Conservation (phyloP, 2,797 vertebrate genomes). For the Thripadectes ignobilis region DNA sequence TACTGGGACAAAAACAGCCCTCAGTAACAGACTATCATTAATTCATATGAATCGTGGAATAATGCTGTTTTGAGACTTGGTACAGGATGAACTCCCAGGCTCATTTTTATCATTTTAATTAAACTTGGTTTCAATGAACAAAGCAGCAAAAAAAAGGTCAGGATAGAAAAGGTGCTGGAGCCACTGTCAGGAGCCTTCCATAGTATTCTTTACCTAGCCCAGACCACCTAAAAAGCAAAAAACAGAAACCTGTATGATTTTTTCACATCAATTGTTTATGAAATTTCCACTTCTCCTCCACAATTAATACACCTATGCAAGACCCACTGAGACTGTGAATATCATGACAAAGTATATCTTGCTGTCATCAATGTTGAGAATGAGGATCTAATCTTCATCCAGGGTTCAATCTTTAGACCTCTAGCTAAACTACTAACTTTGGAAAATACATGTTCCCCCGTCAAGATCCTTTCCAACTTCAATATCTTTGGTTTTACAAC, state of each 20-base stretch:
- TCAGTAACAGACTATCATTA: background rate
- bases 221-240: background rate
- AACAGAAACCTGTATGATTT: background rate
- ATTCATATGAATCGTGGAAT: background rate
- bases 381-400: background rate
- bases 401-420: background rate
- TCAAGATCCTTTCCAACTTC: background rate
- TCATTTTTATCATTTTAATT: conserved; percentile 33
- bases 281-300: background rate
- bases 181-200: background rate
- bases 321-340: background rate
- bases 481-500: background rate
- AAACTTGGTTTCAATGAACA: background rate
- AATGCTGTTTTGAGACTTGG: background rate
- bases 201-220: background rate
- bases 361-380: background rate
- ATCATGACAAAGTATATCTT: background rate
- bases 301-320: background rate
- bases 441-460: background rate
- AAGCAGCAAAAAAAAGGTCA: background rate
- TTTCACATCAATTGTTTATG: background rate
- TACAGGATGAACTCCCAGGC: background rate
- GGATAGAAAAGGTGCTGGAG: background rate
- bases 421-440: background rate
- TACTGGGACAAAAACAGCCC: background rate